A percentile compares a stretch with the other conserved stretches of the same genome.
These are phyloP conservation scores for Sander lucioperca DNA, from an alignment of 2,113 vertebrate genomes.

Conservation along the genomic window DNA sequence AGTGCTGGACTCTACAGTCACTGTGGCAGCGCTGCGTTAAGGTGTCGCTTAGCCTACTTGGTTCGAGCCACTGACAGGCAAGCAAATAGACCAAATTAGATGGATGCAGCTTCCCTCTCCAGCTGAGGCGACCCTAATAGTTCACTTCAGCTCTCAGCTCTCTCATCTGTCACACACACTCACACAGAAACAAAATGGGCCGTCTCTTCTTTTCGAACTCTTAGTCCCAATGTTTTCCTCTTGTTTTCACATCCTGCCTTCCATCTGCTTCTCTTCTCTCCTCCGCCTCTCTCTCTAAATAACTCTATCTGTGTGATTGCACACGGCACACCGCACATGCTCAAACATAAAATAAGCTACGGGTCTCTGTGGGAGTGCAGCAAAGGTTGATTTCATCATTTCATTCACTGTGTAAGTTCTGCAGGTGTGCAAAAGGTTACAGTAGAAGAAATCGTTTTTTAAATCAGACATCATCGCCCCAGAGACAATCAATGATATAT, in stretches of 20 bases:
- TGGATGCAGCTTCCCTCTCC: constrained; percentile 62
- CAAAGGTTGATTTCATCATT: constrained; percentile 32
- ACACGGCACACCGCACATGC: not conserved
- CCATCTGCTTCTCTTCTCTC: constrained; percentile 24
- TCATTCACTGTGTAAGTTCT: constrained; percentile 29
- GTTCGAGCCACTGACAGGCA: constrained; percentile 56
- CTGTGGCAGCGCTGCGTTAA: constrained; percentile 52
- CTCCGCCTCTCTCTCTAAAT: constrained; percentile 5
- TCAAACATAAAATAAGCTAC: not conserved
- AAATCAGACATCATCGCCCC: constrained; percentile 44
- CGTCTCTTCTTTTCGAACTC: constrained; percentile 46
- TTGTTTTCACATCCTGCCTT: constrained; percentile 37
- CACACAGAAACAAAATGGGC: constrained; percentile 16
- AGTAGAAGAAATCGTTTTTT: constrained; percentile 30
- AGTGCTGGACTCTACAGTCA: constrained; percentile 41
- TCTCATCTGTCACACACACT: constrained; percentile 37
- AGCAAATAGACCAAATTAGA: constrained; percentile 68
- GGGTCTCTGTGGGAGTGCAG: constrained; percentile 5
- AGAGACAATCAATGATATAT: constrained; percentile 49
- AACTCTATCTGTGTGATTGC: constrained; percentile 1
- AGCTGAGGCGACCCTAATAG: constrained; percentile 57
- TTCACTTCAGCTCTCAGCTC: constrained; percentile 49
- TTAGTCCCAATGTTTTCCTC: constrained; percentile 28
- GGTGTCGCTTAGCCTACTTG: constrained; percentile 62
- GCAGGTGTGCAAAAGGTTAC: constrained; percentile 72